A percentile compares a stretch with the other conserved stretches of the same genome.
phyloP scores from a whole-genome alignment of 2,888 invertebrate genomes.

The Subacronicta megacephala region DNA sequence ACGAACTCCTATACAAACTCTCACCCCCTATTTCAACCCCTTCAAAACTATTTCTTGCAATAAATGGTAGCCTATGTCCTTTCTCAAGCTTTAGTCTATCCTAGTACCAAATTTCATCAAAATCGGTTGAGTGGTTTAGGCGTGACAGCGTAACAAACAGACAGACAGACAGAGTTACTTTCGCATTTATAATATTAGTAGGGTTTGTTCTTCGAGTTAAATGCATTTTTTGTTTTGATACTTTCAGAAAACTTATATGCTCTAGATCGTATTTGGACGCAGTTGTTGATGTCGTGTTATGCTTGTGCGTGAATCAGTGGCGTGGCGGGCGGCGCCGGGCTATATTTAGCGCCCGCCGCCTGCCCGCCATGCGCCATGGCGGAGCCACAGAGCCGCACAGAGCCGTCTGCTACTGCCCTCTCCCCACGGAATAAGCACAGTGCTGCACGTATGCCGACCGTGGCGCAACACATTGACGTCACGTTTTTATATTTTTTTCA shows the following conservation, averaged over 20 bases:
- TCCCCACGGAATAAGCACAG: slow-evolving; percentile 4
- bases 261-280: slow-evolving; percentile 16
- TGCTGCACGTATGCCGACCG: slow-evolving; percentile 1
- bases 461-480: slow-evolving; percentile 16
- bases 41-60: too few species aligned
- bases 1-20: too few species aligned
- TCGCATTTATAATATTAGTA: too few species aligned
- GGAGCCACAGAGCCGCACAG: too few species aligned
- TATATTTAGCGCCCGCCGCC: slow-evolving; percentile 60
- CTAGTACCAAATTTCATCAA: too few species aligned
- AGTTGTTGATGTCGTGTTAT: slow-evolving; percentile 29
- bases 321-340: slow-evolving; percentile 56
- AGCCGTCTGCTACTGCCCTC: slow-evolving; percentile 50
- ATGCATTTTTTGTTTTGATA: slow-evolving; percentile 8
- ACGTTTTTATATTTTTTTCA: too few species aligned
- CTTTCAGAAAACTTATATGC: slow-evolving; percentile 10
- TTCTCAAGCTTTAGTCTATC: too few species aligned
- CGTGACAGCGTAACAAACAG: too few species aligned
- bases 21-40: too few species aligned
- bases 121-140: too few species aligned
- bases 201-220: neutral
- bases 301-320: slow-evolving; percentile 58
- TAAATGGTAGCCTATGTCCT: too few species aligned
- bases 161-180: too few species aligned
- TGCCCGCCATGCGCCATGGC: slow-evolving; percentile 26